phyloP scores from a whole-genome alignment of 2,888 invertebrate species.

The Stegana nigrithorax region DNA sequence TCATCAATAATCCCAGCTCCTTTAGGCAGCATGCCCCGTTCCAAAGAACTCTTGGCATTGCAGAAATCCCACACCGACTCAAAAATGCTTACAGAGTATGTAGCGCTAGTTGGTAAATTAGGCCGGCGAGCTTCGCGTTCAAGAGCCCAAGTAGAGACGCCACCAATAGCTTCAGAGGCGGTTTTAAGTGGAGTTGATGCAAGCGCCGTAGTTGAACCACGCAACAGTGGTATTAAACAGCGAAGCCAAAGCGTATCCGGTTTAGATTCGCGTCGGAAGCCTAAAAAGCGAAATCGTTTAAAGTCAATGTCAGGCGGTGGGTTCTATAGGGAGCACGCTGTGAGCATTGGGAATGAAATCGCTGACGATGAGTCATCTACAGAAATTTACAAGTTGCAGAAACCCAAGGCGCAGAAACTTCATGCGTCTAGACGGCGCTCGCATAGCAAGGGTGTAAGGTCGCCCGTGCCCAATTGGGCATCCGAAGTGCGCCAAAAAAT shows the following conservation, averaged over 20 bases:
- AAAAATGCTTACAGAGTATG: slow-evolving; percentile 74
- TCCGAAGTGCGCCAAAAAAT: slow-evolving; percentile 3
- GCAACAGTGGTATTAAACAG: slow-evolving; percentile 10
- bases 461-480: not conserved
- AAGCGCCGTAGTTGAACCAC: slow-evolving; percentile 12
- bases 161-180: too few species aligned
- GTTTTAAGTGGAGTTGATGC: slow-evolving; percentile 28
- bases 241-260: slow-evolving; percentile 46
- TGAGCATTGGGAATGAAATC: too few species aligned
- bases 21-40: slow-evolving; percentile 62
- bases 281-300: slow-evolving; percentile 35
- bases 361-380: too few species aligned
- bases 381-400: too few species aligned
- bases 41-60: slow-evolving; percentile 74
- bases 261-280: slow-evolving; percentile 1
- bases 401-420: too few species aligned
- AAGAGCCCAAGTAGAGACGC: too few species aligned
- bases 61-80: slow-evolving; percentile 78
- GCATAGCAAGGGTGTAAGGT: slow-evolving; percentile 61
- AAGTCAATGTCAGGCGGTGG: slow-evolving; percentile 37
- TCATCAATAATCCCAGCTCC: slow-evolving; percentile 36
- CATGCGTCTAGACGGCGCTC: slow-evolving; percentile 38
- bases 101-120: slow-evolving; percentile 68
- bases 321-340: too few species aligned
- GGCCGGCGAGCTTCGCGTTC: slow-evolving; percentile 56